These are phyloP conservation scores for Pinna nobilis DNA, from an alignment of 1,140 invertebrate species.

Conservation along the genomic window DNA sequence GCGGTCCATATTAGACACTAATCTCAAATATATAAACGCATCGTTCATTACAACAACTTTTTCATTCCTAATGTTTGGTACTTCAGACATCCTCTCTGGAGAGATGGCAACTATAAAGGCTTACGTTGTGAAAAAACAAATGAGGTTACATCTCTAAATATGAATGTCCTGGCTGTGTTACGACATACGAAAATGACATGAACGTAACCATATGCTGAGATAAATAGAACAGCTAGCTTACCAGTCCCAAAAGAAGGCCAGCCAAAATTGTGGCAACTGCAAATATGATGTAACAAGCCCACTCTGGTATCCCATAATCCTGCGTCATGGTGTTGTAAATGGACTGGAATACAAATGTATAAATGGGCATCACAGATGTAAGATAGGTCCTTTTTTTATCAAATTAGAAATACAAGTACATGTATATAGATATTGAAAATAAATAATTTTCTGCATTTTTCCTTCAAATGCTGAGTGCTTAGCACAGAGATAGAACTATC, in stretches of 20 bases:
- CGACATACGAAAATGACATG: background rate
- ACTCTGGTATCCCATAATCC: slow-evolving; percentile 94
- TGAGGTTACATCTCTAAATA: background rate
- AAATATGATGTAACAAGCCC: slow-evolving; percentile 97
- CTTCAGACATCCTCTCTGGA: too few species aligned
- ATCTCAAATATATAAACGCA: too few species aligned
- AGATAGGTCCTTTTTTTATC: background rate
- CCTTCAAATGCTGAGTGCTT: too few species aligned
- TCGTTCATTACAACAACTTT: too few species aligned
- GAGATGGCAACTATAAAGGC: background rate
- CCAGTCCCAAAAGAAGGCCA: slow-evolving; percentile 92
- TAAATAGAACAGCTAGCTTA: slow-evolving; percentile 75
- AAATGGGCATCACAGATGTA: too few species aligned
- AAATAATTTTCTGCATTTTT: too few species aligned
- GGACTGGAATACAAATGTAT: slow-evolving; percentile 78
- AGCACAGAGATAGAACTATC: too few species aligned
- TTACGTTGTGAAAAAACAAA: too few species aligned
- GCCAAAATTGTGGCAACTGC: slow-evolving; percentile 93
- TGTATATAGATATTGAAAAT: background rate
- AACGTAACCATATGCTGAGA: background rate
- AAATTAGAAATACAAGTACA: background rate
- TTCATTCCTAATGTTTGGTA: too few species aligned
- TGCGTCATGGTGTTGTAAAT: slow-evolving; percentile 93
- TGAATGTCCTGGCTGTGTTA: background rate
- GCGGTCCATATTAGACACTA: too few species aligned